Conservation (phyloP, 2,113 vertebrate species). For the Noturus placidus region DNA sequence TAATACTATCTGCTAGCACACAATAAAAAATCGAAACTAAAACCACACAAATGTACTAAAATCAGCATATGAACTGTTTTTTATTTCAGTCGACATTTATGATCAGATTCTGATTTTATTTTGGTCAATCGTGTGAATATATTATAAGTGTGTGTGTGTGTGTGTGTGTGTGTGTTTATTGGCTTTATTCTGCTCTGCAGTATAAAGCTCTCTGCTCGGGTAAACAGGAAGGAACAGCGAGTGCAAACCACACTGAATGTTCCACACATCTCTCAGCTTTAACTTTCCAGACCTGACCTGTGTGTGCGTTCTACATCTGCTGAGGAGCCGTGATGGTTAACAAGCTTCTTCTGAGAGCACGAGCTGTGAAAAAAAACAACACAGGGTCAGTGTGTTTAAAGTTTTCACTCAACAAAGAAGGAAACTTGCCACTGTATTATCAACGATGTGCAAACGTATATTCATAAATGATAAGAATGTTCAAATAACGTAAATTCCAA, state of each 20-base stretch:
- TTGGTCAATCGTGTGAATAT: neutral
- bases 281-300: neutral
- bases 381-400: neutral
- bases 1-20: no score
- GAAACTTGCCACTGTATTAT: neutral
- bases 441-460: neutral
- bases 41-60: no score
- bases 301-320: neutral
- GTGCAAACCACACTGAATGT: no score
- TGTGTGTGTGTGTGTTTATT: neutral
- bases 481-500: neutral
- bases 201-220: neutral
- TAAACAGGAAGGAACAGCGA: constrained; percentile 20
- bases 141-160: neutral
- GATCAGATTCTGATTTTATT: neutral
- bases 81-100: neutral
- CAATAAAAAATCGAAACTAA: no score
- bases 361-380: neutral
- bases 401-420: neutral
- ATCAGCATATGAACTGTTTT: no score
- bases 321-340: neutral
- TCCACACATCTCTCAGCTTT: neutral
- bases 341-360: neutral
- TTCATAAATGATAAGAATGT: neutral
- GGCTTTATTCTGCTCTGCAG: neutral